These are phyloP conservation scores for Oligia fasciuncula DNA, from an alignment of 2,888 invertebrate genomes.

Conservation along the genomic window DNA sequence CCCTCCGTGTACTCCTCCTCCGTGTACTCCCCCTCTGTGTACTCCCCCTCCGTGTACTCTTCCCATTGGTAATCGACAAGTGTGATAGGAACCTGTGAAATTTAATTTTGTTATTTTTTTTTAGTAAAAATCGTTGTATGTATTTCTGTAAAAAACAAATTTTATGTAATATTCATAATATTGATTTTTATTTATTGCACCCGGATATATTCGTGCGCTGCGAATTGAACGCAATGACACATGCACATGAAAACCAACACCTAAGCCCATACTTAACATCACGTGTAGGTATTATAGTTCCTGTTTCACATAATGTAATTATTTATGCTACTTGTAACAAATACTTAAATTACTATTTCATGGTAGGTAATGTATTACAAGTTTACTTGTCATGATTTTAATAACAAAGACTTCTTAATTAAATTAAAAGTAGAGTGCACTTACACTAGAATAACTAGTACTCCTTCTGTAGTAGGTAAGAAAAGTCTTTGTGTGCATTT, in stretches of 20 bases:
- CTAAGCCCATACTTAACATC: neutral
- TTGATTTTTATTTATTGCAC: conserved; percentile 6
- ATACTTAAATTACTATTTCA: neutral
- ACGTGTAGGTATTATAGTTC: conserved; percentile 28
- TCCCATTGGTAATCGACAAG: conserved; percentile 67
- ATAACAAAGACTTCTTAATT: neutral
- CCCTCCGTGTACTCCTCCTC: conserved; percentile 9
- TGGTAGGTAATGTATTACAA: neutral
- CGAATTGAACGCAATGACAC: conserved; percentile 4
- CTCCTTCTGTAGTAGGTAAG: neutral
- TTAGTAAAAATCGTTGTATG: conserved; percentile 25
- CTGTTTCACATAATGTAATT: conserved; percentile 19
- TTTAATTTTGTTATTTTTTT: conserved; percentile 29
- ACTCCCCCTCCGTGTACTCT: conserved; percentile 63
- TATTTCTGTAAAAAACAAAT: conserved; percentile 48
- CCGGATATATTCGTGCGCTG: conserved; percentile 16
- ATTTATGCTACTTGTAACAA: conserved; percentile 6
- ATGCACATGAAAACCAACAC: neutral
- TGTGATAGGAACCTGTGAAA: conserved; percentile 63
- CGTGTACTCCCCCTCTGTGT: conserved; percentile 69
- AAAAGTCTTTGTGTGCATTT: neutral
- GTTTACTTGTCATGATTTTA: neutral
- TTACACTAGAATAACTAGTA: neutral
- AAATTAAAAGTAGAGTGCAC: neutral
- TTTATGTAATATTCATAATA: conserved; percentile 23